phyloP scores from a whole-genome alignment of 2,113 vertebrate species.

The Spermophilus dauricus region DNA sequence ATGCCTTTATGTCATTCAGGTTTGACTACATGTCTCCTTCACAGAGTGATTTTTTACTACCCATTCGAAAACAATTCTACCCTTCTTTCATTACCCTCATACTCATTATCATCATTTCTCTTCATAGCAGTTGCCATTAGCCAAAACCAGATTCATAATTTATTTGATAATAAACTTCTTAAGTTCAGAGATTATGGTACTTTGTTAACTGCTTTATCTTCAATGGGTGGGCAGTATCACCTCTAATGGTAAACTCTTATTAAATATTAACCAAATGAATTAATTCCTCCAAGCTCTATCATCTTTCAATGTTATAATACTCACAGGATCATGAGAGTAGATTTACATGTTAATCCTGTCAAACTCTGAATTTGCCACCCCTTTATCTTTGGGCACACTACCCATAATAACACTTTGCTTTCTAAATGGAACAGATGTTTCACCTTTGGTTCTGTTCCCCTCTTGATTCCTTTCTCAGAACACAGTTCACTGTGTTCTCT shows the following conservation, averaged over 20 bases:
- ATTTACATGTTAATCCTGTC: background rate
- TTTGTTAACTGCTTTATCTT: constrained; percentile 8
- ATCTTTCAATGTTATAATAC: constrained; percentile 27
- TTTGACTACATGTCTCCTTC: background rate
- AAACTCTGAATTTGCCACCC: background rate
- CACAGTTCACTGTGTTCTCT: background rate
- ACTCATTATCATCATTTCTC: background rate
- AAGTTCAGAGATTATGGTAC: background rate
- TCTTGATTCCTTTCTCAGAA: background rate
- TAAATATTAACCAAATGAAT: constrained; percentile 55
- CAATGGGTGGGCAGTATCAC: background rate
- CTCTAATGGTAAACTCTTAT: background rate
- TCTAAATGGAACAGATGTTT: background rate
- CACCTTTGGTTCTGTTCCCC: background rate
- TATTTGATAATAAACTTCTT: constrained; percentile 22
- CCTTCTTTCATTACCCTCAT: background rate
- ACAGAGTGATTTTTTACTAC: background rate
- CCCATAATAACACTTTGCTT: background rate
- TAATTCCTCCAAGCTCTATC: background rate
- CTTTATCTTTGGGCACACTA: background rate
- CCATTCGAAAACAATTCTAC: background rate
- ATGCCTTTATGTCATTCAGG: background rate
- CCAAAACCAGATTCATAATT: constrained; percentile 14
- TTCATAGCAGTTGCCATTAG: background rate
- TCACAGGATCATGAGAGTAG: background rate